A percentile compares a stretch with the other conserved stretches of the same genome.
Conservation (phyloP, 2,888 invertebrate genomes). For the Gasteruption jaculator region DNA sequence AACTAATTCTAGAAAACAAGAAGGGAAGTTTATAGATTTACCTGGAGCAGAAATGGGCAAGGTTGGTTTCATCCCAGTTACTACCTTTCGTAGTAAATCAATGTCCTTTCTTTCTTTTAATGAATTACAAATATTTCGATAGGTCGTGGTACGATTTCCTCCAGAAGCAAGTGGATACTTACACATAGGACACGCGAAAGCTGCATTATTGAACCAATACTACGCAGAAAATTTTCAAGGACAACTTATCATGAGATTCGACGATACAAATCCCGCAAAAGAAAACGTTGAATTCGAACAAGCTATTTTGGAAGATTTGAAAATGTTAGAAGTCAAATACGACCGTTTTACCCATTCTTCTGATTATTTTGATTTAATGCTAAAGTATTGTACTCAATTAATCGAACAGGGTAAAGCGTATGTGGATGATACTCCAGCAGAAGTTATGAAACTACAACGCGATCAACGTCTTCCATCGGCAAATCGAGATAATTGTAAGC, state of each 20-base stretch:
- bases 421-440: conserved; percentile 93
- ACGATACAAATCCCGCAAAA: conserved; percentile 99
- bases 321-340: conserved; percentile 85
- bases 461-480: conserved; percentile 83
- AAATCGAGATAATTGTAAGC: conserved; percentile 79
- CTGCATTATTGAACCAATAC: conserved; percentile 95
- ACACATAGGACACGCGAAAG: conserved; percentile 99
- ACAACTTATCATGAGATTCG: conserved; percentile 95
- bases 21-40: conserved; percentile 95
- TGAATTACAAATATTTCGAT: no score
- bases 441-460: conserved; percentile 90
- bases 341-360: conserved; percentile 94
- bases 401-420: conserved; percentile 88
- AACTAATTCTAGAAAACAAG: conserved; percentile 73
- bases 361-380: conserved; percentile 91
- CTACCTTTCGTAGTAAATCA: conserved; percentile 6
- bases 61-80: conserved; percentile 47
- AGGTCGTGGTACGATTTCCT: conserved; percentile 92
- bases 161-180: conserved; percentile 97
- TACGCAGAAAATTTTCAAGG: conserved; percentile 92
- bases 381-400: conserved; percentile 81
- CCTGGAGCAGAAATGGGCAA: conserved; percentile 97
- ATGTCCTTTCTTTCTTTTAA: conserved; percentile 1
- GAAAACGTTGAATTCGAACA: conserved; percentile 96
- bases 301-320: conserved; percentile 92